Evolutionary conservation across 2,888 invertebrate species (phyloP), one percentile per base, ranked within the genome.

Genomic region (Campoplex capitator): DNA sequence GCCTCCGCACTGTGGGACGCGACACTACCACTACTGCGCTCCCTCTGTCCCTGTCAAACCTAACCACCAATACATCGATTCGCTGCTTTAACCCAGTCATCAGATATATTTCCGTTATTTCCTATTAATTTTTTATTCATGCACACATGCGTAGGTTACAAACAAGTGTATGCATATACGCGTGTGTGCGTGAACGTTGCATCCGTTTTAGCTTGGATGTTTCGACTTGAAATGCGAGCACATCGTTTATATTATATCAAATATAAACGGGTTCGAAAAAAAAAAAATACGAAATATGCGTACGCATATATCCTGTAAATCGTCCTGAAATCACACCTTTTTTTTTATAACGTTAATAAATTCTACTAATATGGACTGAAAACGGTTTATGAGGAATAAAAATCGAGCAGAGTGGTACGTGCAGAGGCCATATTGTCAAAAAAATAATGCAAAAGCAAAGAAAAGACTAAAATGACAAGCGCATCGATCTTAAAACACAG

Each of bases 1-100:
- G 94, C 94, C 91, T 92, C 94, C 93, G 90, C 84, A 82, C 73
- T 68, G 73, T 85, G 73, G 70, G 76, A 83, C 77, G 62, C 65
- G 83, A 71, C 76, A 80, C 80, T 79, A 82, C 75, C 79, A 79
- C 75, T 65, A 73, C 35, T 54, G 87, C 65, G 84, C 86, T 79
- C 83, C 73, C 83, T 83, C 81, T 83, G 83, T 83, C 83, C 70
- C 75, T 67, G 32, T 81, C 62, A 45, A 65, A 65, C 73, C 35
- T 74, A 70, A 51, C 45, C 73, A 65, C 35, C 68, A 54, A 68
- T 54, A 75, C 58, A 28, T 58, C 56, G 58, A 56, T 42, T 75
- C 51, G 58, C 28, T 42, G 71, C 51, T 58, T 58, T 9, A 58
- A 58, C 58, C 45, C 62, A 32, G 11, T 58, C 42, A 58, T 58